Base-by-base conservation (phyloP, 2,797 vertebrate genomes). In the Chloroceryle amazona region DNA sequence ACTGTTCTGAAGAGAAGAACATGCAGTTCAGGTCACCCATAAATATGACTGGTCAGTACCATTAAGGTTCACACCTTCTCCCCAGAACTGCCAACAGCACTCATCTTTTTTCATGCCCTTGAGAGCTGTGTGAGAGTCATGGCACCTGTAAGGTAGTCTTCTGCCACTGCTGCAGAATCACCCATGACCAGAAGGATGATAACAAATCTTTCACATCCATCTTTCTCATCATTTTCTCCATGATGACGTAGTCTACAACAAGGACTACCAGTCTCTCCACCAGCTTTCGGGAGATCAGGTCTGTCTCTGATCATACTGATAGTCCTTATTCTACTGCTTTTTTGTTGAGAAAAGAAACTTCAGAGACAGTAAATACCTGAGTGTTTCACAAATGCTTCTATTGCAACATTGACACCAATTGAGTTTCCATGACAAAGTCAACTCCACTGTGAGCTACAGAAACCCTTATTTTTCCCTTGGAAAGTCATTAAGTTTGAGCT, bases 111-210 rank as follows among this genome's bases (percentile, higher is more conserved):
- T 57, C 60, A 31, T 28, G 6, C 39, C 33, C 60, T 85, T n/a
- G 14, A 66, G 5, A 79, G 52, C 5, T 81, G 16, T 0, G 0
- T 33, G 42, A 63, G 22, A 65, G 39, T 57, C 55, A 25, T 10
- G 33, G 42, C 23, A 87, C 37, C 7, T 5, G 0, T 31, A 28
- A 51, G 7, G 10, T 21, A 14, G 13, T 28, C 66, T 78, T 54
- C 37, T 79, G 46, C 26, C 55, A 46, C 52, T 47, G 37, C 63
- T 60, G 21, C 63, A 66, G 52, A 55, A 20, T 62, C 26, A 35
- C 3, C 17, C 1, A 0, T 51, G 23, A 13, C 41, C 55, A 80
- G 35, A 85, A 76, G 19, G 35, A 60, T 44, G 11, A n/a, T 3
- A 1, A 31, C n/a, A 76, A 76, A 2, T 35, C 71, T 46, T 78